Evolutionary conservation across 2,113 vertebrate genomes (phyloP).

Genomic region (Chamaetylas fuelleborni): DNA sequence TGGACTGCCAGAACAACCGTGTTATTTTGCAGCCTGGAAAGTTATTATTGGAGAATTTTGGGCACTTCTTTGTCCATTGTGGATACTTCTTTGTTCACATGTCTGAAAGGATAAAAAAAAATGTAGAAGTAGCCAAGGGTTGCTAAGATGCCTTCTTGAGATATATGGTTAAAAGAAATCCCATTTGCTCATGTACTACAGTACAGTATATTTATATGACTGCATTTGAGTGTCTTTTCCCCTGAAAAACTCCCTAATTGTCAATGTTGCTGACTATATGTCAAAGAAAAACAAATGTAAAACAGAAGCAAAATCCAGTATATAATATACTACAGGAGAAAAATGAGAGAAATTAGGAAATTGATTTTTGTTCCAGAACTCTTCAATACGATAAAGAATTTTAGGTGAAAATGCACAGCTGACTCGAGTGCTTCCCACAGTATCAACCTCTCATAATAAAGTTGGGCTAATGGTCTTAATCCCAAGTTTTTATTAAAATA

Average conservation of each 20-base stretch:
- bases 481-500: background rate
- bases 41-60: background rate
- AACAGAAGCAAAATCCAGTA: background rate
- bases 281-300: background rate
- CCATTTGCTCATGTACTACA: background rate
- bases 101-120: background rate
- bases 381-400: background rate
- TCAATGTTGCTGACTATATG: background rate
- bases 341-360: background rate
- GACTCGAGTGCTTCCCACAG: background rate
- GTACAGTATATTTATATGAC: background rate
- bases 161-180: background rate
- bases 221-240: background rate
- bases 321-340: background rate
- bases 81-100: background rate
- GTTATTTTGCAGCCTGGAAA: background rate
- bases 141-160: background rate
- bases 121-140: background rate
- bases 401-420: background rate
- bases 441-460: background rate
- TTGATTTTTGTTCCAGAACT: background rate
- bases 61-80: background rate
- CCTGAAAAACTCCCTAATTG: background rate
- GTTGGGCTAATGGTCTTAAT: background rate
- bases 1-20: background rate